phyloP scores from a whole-genome alignment of 2,797 vertebrate species.

The Lacerta bilineata region DNA sequence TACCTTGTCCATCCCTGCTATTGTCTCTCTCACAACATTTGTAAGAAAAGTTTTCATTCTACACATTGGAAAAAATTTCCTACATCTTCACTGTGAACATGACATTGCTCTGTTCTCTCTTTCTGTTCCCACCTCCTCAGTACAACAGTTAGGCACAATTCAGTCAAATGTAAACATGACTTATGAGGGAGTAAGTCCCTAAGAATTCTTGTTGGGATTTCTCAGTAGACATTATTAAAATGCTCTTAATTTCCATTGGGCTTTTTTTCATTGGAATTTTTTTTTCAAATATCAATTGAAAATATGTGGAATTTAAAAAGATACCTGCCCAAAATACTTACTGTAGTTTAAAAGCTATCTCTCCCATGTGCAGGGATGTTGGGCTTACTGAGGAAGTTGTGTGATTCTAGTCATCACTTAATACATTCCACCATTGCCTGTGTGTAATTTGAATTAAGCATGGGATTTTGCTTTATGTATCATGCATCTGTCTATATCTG shows the following conservation, averaged over 20 bases:
- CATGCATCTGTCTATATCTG: background rate
- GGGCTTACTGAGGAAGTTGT: background rate
- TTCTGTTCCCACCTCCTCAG: background rate
- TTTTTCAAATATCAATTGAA: too few relatives aligned
- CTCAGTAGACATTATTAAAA: background rate
- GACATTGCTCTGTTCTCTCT: background rate
- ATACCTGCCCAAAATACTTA: background rate
- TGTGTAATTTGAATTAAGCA: slow-evolving; percentile 6
- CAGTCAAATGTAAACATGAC: background rate
- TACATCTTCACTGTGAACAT: background rate
- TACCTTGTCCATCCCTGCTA: accelerated
- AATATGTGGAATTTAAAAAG: background rate
- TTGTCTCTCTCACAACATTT: background rate
- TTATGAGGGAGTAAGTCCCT: background rate
- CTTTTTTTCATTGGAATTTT: background rate
- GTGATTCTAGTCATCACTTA: background rate
- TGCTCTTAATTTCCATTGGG: background rate
- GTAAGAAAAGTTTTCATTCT: accelerated
- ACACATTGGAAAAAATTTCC: background rate
- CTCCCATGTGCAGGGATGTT: background rate
- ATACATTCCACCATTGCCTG: background rate
- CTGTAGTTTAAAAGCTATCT: background rate
- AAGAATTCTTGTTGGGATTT: background rate
- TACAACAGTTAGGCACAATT: background rate
- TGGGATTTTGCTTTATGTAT: background rate